phyloP scores from a whole-genome alignment of 1,140 invertebrate species.

The Leptonema lineaticorne region DNA sequence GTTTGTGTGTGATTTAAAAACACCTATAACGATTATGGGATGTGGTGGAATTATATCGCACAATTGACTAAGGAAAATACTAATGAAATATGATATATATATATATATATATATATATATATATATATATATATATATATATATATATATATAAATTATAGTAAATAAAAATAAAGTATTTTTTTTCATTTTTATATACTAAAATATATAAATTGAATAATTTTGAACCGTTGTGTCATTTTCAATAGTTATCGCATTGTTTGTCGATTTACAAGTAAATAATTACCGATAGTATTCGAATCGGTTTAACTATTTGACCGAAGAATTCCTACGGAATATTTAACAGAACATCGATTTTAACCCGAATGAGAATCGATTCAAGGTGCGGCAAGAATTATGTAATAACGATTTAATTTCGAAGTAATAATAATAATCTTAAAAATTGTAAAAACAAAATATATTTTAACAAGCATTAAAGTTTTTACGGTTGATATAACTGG shows the following conservation, averaged over 20 bases:
- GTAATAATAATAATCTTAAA: too few species aligned
- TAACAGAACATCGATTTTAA: not conserved
- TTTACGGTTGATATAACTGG: conserved; percentile 18
- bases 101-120: too few species aligned
- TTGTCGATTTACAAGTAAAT: not conserved
- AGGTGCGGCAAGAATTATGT: too few species aligned
- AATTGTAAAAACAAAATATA: too few species aligned
- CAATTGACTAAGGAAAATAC: conserved; percentile 3
- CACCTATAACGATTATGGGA: conserved; percentile 22
- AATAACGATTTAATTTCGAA: too few species aligned
- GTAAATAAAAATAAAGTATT: too few species aligned
- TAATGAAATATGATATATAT: too few species aligned
- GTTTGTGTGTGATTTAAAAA: too few species aligned
- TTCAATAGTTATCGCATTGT: conserved; percentile 8
- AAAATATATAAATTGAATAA: not conserved
- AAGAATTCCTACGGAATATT: not conserved
- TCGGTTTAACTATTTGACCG: not conserved
- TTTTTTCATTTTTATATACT: too few species aligned
- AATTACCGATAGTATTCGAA: not conserved
- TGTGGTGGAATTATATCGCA: conserved; percentile 27
- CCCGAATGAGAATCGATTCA: too few species aligned
- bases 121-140: too few species aligned
- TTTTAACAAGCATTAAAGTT: conserved; percentile 20
- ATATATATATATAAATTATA: too few species aligned
- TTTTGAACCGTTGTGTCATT: not conserved